These are phyloP conservation scores for Plebejus anna DNA, from an alignment of 2,888 invertebrate genomes.

Conservation along the genomic window DNA sequence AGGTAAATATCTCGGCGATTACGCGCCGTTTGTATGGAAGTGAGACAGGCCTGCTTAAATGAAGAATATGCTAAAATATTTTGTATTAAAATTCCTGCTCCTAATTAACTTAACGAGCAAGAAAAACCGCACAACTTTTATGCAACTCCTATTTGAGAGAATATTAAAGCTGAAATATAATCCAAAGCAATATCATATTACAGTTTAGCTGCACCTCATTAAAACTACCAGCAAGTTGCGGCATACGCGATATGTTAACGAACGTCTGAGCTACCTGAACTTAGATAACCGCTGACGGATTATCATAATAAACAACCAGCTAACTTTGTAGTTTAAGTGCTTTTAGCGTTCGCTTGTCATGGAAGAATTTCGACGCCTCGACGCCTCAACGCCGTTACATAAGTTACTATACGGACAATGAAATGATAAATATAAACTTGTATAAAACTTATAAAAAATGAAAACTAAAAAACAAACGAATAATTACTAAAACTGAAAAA, in stretches of 20 bases:
- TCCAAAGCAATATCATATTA: background rate
- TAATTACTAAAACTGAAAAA: too few species aligned
- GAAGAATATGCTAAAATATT: too few species aligned
- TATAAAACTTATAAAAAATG: too few species aligned
- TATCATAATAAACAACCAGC: conserved; percentile 1
- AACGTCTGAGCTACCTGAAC: conserved; percentile 13
- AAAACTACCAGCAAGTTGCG: background rate
- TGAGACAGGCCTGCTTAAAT: too few species aligned
- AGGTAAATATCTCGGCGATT: too few species aligned
- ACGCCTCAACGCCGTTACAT: background rate
- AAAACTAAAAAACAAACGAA: too few species aligned
- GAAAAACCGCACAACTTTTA: conserved; percentile 1
- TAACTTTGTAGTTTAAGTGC: conserved; percentile 1
- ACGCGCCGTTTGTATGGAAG: too few species aligned
- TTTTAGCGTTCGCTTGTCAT: background rate
- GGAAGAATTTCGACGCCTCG: background rate
- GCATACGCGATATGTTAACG: background rate
- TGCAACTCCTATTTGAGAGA: background rate
- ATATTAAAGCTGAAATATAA: conserved; percentile 5
- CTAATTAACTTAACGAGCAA: background rate
- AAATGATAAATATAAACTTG: too few species aligned
- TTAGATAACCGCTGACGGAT: conserved; percentile 12
- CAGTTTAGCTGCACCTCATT: conserved; percentile 10
- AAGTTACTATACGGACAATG: too few species aligned
- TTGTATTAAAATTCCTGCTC: background rate